phyloP scores from a whole-genome alignment of 53 echinoderm and acorn worm species.

The Paracentrotus lividus region DNA sequence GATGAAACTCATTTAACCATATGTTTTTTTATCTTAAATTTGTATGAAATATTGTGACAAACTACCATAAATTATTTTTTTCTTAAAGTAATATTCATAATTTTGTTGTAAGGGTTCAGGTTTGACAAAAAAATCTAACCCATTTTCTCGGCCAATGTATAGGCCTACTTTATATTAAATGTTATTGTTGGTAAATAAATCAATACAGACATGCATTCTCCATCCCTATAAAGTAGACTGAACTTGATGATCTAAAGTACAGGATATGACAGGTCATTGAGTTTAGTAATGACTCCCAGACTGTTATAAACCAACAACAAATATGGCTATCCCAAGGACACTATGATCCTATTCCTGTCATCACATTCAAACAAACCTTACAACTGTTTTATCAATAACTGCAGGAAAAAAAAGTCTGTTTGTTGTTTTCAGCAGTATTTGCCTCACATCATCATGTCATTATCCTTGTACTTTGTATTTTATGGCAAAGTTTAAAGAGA shows the following conservation, averaged over 20 bases:
- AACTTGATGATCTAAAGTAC: background rate
- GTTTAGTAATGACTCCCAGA: constrained; percentile 24
- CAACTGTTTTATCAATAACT: constrained; percentile 21
- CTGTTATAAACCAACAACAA: constrained; percentile 24
- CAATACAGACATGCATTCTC: background rate
- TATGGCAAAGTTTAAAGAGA: background rate
- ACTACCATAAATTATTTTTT: too few species aligned
- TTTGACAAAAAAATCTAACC: too few species aligned
- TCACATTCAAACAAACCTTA: constrained; percentile 40
- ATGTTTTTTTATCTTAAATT: too few species aligned
- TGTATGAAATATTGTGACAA: too few species aligned
- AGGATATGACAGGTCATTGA: constrained; percentile 18
- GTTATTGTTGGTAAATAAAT: too few species aligned
- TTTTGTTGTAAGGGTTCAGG: too few species aligned
- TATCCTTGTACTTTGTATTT: constrained; percentile 16
- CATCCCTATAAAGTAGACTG: background rate
- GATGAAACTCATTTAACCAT: too few species aligned
- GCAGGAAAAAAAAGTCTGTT: background rate
- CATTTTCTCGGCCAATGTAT: too few species aligned
- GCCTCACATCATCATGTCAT: background rate
- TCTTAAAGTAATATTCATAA: too few species aligned
- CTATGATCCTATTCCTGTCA: background rate
- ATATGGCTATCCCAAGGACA: constrained; percentile 10
- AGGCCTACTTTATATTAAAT: too few species aligned
- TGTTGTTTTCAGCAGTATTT: background rate